Percentiles rank a stretch among this genome's conserved stretches.
Evolutionary conservation across 2,797 vertebrate genomes (phyloP).

Genomic region (Syndactyla subalaris): DNA sequence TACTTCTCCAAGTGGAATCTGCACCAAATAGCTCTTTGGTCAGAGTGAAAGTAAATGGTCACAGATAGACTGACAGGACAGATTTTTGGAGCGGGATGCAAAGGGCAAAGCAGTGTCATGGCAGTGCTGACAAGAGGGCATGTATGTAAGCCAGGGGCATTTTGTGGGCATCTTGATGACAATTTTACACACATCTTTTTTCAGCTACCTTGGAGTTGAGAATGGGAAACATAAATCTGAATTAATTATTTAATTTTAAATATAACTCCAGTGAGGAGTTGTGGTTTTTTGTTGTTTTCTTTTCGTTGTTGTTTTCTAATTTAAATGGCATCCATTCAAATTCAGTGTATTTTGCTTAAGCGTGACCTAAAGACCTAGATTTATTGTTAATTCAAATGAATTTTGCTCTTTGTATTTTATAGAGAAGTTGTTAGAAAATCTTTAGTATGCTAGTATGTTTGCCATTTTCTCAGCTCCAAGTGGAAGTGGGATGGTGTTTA

Average conservation of each 20-base stretch:
- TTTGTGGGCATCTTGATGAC: background rate
- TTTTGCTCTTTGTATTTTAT: background rate
- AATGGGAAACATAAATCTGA: background rate
- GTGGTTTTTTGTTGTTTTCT: background rate
- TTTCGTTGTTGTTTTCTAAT: background rate
- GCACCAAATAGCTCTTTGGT: rapidly evolving
- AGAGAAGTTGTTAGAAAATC: background rate
- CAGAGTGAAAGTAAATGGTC: background rate
- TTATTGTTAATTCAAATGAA: background rate
- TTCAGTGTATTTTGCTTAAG: background rate
- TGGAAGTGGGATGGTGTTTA: background rate
- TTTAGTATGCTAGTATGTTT: background rate
- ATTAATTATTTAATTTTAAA: background rate
- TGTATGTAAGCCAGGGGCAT: rapidly evolving
- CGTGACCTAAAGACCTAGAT: background rate
- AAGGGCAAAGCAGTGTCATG: background rate
- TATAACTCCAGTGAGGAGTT: background rate
- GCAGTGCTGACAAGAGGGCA: background rate
- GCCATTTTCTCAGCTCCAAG: background rate
- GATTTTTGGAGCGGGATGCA: background rate
- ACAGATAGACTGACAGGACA: background rate
- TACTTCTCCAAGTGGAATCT: background rate
- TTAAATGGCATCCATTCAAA: background rate
- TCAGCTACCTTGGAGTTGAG: background rate
- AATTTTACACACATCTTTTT: background rate